Conservation (phyloP, 2,888 invertebrate species). For the Tetheella fluctuosa region DNA sequence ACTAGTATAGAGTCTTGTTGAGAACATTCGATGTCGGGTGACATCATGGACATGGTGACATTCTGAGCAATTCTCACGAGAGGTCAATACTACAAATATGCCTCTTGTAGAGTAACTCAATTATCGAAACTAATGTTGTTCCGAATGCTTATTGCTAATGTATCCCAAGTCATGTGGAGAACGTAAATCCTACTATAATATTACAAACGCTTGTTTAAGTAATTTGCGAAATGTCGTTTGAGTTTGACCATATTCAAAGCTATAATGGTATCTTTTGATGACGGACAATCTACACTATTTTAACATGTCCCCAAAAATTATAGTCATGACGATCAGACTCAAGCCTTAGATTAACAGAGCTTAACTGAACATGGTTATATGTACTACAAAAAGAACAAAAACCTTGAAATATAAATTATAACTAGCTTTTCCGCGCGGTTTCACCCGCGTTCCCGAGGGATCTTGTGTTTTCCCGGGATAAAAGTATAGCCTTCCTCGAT, state of each 20-base stretch:
- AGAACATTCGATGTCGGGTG: constrained; percentile 31
- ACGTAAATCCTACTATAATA: neutral
- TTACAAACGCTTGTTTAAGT: neutral
- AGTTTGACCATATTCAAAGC: neutral
- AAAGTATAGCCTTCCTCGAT: too few species aligned
- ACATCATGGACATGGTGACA: constrained; percentile 24
- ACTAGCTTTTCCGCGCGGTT: too few species aligned
- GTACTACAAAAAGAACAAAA: too few species aligned
- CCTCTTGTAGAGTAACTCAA: neutral
- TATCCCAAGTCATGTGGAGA: neutral
- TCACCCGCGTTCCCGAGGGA: too few species aligned
- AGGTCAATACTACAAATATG: neutral
- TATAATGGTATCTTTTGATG: neutral
- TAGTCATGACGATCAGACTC: too few species aligned
- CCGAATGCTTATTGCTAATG: neutral
- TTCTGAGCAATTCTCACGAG: neutral
- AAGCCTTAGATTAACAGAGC: too few species aligned
- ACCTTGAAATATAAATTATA: too few species aligned
- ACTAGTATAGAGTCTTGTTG: constrained; percentile 50
- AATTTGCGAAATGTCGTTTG: neutral
- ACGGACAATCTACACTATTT: too few species aligned
- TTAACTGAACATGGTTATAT: too few species aligned
- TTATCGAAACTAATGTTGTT: neutral
- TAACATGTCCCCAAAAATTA: too few species aligned
- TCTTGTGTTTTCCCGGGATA: too few species aligned